Base-by-base conservation (phyloP, 2,888 invertebrate species). In the Chirona hameri region DNA sequence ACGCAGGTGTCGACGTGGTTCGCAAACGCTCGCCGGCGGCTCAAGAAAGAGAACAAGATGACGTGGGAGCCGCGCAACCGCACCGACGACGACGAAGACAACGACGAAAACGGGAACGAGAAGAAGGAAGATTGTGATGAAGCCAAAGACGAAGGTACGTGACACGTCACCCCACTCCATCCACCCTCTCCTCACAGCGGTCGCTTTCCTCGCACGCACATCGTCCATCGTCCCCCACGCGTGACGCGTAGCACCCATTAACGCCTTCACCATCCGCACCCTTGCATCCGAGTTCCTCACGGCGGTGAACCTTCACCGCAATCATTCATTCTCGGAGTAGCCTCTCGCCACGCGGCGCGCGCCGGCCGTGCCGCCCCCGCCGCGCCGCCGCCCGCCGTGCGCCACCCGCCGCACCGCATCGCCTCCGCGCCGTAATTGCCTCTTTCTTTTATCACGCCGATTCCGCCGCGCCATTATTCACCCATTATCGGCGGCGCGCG, bases 31-130 rank as follows among this genome's bases (percentile, higher is more conserved):
- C 90, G 97, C 84, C 91, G 97, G 86, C 91, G 97, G 76, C 91
- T 98, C 86, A 98, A 98, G 90, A 98, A 98, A 88, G 97, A 97
- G 89, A 97, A 97, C 90, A 97, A 97, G 89, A 97, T 97, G 96
- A 97, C 97, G 84, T 97, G 97, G 97, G 95, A 96, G 87, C 96
- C 97, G 84, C 94, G 96, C 89, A 96, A 96, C 89, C 94, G 94
- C 88, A 94, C 94, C 69, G 95, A 95, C 87, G 94, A 94, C 86
- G 95, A 95, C 87, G 95, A 95, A 87, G 94, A 94, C 87, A 96
- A 96, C 87, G 86, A 86, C 84, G 85, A 85, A 65, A 84, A 84
- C 57, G 85, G 84, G 80, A 84, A 85, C 81, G 83, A 84, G 48
- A 83, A 83, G 79, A 82, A 84, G 24, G 86, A 87, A 80, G 85